Evolutionary conservation across 2,888 invertebrate species (phyloP).

Genomic region (Eurytoma californica): DNA sequence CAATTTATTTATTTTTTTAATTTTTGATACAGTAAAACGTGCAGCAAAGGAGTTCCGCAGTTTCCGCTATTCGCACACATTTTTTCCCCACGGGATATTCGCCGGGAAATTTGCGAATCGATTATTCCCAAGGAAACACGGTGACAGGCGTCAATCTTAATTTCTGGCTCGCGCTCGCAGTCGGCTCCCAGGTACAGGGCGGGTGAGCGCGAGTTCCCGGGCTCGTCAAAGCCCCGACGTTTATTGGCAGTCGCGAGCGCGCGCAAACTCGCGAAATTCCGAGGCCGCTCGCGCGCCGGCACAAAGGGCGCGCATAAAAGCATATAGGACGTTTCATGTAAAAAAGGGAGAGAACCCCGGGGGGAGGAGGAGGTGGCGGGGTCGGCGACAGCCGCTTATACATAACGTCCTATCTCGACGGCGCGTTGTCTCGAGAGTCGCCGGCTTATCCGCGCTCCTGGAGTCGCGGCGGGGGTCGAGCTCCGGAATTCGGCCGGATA

Average conservation of each 20-base stretch:
- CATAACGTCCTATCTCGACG: too few relatives aligned
- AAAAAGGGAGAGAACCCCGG: background rate
- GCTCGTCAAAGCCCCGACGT: slow-evolving; percentile 52
- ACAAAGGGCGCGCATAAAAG: slow-evolving; percentile 5
- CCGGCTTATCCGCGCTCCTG: slow-evolving; percentile 26
- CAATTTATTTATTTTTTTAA: too few relatives aligned
- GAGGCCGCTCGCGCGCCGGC: slow-evolving; percentile 7
- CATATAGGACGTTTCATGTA: slow-evolving; percentile 26
- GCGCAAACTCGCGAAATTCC: slow-evolving; percentile 40
- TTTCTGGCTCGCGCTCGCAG: slow-evolving; percentile 16
- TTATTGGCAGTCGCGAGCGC: slow-evolving; percentile 52
- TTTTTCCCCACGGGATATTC: background rate
- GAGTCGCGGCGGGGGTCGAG: slow-evolving; percentile 42
- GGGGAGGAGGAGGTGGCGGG: background rate
- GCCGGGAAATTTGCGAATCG: slow-evolving; percentile 41
- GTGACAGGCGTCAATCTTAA: slow-evolving; percentile 53
- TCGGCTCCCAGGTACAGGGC: background rate
- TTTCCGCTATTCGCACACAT: too few relatives aligned
- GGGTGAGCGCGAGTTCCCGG: background rate
- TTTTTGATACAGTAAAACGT: too few relatives aligned
- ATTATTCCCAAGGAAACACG: slow-evolving; percentile 51
- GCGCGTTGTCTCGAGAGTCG: too few relatives aligned
- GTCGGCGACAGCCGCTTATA: too few relatives aligned
- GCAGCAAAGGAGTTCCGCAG: too few relatives aligned
- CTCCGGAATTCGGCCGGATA: slow-evolving; percentile 26